Evolutionary conservation across 1,140 invertebrate species (phyloP), one percentile per base, ranked within the genome.

Genomic region (Brachionus rubens): DNA sequence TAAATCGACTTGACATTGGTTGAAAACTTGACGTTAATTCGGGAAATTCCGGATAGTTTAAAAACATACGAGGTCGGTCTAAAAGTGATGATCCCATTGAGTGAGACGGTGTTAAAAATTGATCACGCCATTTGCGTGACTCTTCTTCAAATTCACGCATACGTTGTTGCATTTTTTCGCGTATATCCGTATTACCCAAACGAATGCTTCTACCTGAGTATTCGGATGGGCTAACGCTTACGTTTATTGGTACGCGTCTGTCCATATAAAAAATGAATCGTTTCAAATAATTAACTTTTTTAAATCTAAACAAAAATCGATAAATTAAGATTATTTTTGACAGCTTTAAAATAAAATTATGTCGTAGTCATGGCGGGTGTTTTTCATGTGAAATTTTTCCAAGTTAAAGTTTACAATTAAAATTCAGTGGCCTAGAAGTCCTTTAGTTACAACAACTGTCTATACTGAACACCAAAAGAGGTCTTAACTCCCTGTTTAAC

Each of bases 131-230:
- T 62, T 47, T 40, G 1, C 75, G 21, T 21, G 33, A 62, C 12
- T 76, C 75, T n/a, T 76, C 75, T 62, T 76, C 75, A 40, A 76
- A 76, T 16, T 76, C 75, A n/a, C 56, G 21, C 56, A 76, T 76
- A 12, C 75, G 36, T 26, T 59, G 30, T 26, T 43, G 28, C 56
- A 76, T 76, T 62, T 59, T 40, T 19, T 65, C 56, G 12, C 36
- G 21, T 16, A 75, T 75, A 33, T 75, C 72, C 30, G 36, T 33
- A 10, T 59, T 28, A 16, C 48, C 70, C 16, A 72, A 24, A 3
- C 68, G 68, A 9, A 72, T 40, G 16, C 68, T 72, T 14, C 68
- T 26, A 40, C 46, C 68, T 21, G 59, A 65, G 12, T 72, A 72
- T 28, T 72, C 68, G 0, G 68, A 72, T 30, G 68, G 68, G 33